Evolutionary conservation across 2,113 vertebrate species (phyloP).

Genomic region (Pycnonotus jocosus): DNA sequence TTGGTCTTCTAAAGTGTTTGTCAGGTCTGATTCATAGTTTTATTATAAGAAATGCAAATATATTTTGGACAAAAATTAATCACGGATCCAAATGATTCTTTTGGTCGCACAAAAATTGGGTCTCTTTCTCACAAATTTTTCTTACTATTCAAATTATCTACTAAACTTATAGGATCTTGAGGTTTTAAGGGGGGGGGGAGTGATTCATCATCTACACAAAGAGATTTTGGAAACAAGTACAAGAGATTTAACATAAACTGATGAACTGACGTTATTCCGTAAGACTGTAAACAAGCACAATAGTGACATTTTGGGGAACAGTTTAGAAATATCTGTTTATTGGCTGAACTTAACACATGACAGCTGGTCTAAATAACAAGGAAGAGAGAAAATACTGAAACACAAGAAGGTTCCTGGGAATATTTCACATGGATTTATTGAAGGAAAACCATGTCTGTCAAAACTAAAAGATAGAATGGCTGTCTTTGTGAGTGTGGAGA

Average conservation of each 20-base stretch:
- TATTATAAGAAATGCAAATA: neutral
- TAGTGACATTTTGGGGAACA: neutral
- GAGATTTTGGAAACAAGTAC: neutral
- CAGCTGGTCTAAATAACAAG: neutral
- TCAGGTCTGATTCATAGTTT: neutral
- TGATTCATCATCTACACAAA: neutral
- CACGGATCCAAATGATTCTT: neutral
- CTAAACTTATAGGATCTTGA: neutral
- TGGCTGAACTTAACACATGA: neutral
- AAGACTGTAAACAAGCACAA: neutral
- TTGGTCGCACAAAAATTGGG: neutral
- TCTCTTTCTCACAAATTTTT: neutral
- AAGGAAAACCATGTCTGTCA: neutral
- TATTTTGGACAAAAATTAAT: neutral
- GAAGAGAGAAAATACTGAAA: neutral
- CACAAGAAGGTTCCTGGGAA: neutral
- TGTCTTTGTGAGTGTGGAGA: neutral
- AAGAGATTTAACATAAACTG: neutral
- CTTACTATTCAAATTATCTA: neutral
- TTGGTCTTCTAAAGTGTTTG: neutral
- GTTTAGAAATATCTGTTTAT: neutral
- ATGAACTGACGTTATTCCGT: neutral
- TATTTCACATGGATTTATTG: neutral
- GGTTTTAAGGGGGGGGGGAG: fast-evolving
- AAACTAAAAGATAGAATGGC: neutral